phyloP scores from a whole-genome alignment of 2,797 vertebrate species.

The Muscicapa striata region DNA sequence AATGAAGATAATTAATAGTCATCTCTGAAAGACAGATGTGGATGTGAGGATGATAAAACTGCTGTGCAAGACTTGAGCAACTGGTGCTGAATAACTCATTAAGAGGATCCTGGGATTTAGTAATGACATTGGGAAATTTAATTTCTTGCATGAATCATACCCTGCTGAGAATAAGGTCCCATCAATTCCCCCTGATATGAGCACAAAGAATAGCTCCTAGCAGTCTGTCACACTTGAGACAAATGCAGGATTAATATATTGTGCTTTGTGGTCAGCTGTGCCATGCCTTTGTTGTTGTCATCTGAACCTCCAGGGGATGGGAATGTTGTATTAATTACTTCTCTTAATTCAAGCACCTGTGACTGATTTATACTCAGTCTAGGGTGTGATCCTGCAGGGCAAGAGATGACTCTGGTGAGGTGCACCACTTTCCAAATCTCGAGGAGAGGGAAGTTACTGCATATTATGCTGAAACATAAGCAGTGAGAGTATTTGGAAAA shows the following conservation, averaged over 20 bases:
- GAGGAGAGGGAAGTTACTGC: not conserved
- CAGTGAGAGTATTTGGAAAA: not conserved
- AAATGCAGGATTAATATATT: slow-evolving; percentile 35
- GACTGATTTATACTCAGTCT: slow-evolving; percentile 38
- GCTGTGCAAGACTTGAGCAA: not conserved
- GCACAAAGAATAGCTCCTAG: slow-evolving; percentile 30
- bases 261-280: not conserved
- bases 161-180: not conserved
- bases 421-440: not conserved
- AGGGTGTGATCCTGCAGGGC: not conserved
- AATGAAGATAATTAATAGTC: slow-evolving; percentile 1
- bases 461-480: not conserved
- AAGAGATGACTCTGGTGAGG: not conserved
- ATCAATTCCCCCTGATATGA: not conserved
- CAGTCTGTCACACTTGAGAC: slow-evolving; percentile 4
- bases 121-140: not conserved
- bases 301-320: slow-evolving; percentile 27
- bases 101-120: not conserved
- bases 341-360: slow-evolving; percentile 44
- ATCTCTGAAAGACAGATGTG: slow-evolving; percentile 10
- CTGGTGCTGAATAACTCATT: slow-evolving; percentile 40
- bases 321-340: slow-evolving; percentile 43
- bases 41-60: not conserved
- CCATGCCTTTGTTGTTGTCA: slow-evolving; percentile 16
- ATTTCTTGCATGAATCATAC: not conserved